Conservation (phyloP, 30 jellyfish, hydroid and myxozoan genomes). For the Aurelia coerulea region DNA sequence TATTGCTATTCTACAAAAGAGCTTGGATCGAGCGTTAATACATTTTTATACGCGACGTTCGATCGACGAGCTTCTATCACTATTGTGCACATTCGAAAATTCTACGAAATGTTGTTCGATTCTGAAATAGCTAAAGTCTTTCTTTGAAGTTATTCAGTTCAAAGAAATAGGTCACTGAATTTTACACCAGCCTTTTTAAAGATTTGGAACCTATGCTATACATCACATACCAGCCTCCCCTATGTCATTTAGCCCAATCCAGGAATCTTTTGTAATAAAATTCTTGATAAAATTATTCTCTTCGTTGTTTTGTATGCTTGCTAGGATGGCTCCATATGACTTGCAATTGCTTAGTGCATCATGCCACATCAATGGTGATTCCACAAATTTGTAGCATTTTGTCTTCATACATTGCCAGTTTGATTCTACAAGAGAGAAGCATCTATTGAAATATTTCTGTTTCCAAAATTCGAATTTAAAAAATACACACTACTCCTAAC, state of each 20-base stretch:
- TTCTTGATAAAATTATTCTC: constrained; percentile 62
- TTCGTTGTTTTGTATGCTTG: constrained; percentile 25
- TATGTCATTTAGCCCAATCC: constrained; percentile 93
- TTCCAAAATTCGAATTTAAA: not conserved
- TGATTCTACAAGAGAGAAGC: constrained; percentile 36
- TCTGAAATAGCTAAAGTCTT: no score
- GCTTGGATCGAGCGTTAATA: no score
- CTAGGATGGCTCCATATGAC: constrained; percentile 60
- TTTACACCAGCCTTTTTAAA: no score
- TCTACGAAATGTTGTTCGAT: no score
- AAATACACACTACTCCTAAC: no score
- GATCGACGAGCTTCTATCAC: no score
- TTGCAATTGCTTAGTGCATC: constrained; percentile 73
- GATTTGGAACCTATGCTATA: no score
- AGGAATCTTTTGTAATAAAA: constrained; percentile 33
- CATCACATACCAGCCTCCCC: constrained; percentile 82
- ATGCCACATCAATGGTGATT: constrained; percentile 59
- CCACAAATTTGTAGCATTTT: constrained; percentile 60
- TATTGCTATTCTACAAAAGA: no score
- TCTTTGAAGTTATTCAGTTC: no score
- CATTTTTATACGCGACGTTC: no score
- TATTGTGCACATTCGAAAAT: no score
- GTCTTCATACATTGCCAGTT: constrained; percentile 67
- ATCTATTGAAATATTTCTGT: not conserved
- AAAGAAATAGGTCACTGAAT: no score